phyloP scores from a whole-genome alignment of 2,888 invertebrate species.

The Lepidochrysops patricia region DNA sequence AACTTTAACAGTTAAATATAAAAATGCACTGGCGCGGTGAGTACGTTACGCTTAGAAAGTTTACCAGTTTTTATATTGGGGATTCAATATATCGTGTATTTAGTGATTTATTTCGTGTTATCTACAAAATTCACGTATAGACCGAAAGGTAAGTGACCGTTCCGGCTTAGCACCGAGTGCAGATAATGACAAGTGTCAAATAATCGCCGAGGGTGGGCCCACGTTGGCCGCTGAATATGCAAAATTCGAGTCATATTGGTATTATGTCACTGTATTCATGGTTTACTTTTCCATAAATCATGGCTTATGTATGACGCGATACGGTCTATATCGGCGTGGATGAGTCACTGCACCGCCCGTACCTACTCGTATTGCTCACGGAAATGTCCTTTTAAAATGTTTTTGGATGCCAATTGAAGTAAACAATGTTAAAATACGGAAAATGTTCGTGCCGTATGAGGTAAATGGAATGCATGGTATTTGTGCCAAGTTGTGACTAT shows the following conservation, averaged over 20 bases:
- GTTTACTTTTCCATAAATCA: constrained; percentile 36
- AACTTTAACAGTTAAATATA: constrained; percentile 95
- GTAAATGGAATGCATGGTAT: neutral
- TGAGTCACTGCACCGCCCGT: constrained; percentile 65
- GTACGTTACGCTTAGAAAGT: constrained; percentile 76
- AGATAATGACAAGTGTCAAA: constrained; percentile 65
- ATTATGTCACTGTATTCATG: constrained; percentile 26
- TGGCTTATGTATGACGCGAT: constrained; percentile 47
- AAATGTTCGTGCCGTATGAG: constrained; percentile 23
- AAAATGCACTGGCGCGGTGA: constrained; percentile 96
- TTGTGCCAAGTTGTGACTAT: neutral
- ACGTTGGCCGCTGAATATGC: constrained; percentile 52
- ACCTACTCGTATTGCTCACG: constrained; percentile 47
- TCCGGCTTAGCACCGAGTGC: constrained; percentile 3
- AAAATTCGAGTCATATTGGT: constrained; percentile 24
- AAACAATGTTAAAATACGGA: constrained; percentile 43
- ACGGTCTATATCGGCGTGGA: constrained; percentile 56
- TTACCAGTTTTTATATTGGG: constrained; percentile 48
- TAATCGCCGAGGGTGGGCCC: constrained; percentile 59
- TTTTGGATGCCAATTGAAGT: constrained; percentile 51
- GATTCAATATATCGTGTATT: constrained; percentile 37
- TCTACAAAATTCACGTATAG: neutral
- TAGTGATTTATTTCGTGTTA: constrained; percentile 13
- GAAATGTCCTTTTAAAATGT: constrained; percentile 56
- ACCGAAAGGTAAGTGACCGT: neutral